phyloP scores from a whole-genome alignment of 2,113 vertebrate genomes.

The Tetraodon nigroviridis region DNA sequence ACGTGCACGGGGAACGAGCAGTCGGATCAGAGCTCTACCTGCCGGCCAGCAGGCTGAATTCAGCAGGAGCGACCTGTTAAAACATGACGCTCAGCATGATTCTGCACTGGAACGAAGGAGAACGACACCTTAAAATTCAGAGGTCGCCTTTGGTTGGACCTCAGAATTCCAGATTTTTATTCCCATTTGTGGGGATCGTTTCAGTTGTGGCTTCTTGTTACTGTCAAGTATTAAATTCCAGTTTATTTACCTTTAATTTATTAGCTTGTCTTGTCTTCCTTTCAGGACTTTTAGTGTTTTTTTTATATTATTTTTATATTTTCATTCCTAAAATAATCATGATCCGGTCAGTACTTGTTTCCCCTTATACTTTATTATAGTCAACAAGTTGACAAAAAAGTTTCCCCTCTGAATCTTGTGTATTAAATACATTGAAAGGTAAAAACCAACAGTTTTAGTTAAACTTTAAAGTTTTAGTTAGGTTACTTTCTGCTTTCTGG shows the following conservation, averaged over 20 bases:
- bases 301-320: neutral
- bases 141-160: neutral
- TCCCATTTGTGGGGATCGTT: conserved; percentile 8
- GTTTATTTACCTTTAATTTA: neutral
- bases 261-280: neutral
- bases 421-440: neutral
- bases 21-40: conserved; percentile 14
- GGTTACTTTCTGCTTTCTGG: no score
- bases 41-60: neutral
- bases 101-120: conserved; percentile 29
- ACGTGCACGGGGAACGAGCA: conserved; percentile 2
- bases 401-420: neutral
- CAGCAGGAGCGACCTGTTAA: conserved; percentile 31
- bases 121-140: neutral
- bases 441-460: no score
- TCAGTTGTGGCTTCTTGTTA: conserved; percentile 11
- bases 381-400: no score
- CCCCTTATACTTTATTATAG: no score
- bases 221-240: conserved; percentile 4
- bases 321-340: no score
- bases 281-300: neutral
- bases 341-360: no score
- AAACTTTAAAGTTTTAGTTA: no score
- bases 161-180: neutral
- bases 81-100: conserved; percentile 31